A percentile compares a stretch with the other conserved stretches of the same genome.
These are phyloP conservation scores for Tapirus indicus DNA, from an alignment of 2,797 vertebrate species.

Conservation along the genomic window DNA sequence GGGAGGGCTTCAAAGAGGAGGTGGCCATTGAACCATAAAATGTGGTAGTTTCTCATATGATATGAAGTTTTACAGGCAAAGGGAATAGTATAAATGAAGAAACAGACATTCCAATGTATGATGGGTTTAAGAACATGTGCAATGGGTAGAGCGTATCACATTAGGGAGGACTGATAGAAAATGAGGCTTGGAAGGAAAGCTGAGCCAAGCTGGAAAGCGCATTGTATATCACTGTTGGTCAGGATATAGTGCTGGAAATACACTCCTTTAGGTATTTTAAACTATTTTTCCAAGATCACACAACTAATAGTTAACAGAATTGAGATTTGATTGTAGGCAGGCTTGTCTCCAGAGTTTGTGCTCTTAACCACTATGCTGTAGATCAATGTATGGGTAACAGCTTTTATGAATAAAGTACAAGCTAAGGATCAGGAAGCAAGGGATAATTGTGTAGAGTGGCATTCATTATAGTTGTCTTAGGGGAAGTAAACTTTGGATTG, in stretches of 20 bases:
- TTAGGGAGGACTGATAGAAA: not conserved
- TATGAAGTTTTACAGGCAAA: slow-evolving; percentile 31
- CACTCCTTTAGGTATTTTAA: not conserved
- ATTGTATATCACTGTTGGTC: not conserved
- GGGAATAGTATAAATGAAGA: not conserved
- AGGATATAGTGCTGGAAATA: not conserved
- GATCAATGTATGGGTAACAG: not conserved
- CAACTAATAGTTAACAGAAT: not conserved
- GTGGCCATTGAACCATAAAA: not conserved
- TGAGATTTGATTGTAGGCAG: not conserved
- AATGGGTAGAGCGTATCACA: not conserved
- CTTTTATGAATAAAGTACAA: slow-evolving; percentile 11
- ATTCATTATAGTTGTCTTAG: not conserved
- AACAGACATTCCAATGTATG: not conserved
- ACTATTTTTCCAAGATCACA: not conserved
- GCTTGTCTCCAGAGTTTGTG: not conserved
- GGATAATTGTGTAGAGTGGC: not conserved
- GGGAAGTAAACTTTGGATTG: not conserved
- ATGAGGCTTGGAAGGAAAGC: not conserved
- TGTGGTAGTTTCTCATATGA: not conserved
- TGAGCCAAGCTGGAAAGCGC: not conserved
- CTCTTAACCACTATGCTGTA: not conserved
- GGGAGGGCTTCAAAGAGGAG: not conserved
- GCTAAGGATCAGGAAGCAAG: not conserved
- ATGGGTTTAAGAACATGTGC: not conserved